Percentiles rank a stretch among this genome's conserved stretches.
phyloP scores from a whole-genome alignment of 2,888 invertebrate species.

The Gasteruption jaculator region DNA sequence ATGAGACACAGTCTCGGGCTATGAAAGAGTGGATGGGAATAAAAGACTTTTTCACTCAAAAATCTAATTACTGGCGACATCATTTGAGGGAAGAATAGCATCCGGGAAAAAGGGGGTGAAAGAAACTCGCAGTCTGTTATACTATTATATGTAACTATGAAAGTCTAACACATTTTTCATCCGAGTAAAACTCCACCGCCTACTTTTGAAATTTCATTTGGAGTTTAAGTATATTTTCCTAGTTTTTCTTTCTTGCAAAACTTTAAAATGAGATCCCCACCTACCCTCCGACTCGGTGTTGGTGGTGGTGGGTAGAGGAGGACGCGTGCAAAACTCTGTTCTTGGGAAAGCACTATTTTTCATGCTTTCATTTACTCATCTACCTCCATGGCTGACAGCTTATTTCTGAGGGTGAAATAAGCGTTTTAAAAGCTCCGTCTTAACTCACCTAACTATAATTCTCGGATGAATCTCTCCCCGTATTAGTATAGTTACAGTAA shows the following conservation, averaged over 20 bases:
- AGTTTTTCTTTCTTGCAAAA: conserved; percentile 42
- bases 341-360: conserved; percentile 25
- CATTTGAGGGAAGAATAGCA: no score
- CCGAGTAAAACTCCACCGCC: conserved; percentile 18
- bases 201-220: conserved; percentile 47
- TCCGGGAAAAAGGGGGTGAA: background rate
- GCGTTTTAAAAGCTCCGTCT: conserved; percentile 5
- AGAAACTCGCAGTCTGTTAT: background rate
- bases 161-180: conserved; percentile 27
- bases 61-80: no score
- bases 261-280: conserved; percentile 36
- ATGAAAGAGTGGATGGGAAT: no score
- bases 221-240: conserved; percentile 50
- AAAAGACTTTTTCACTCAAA: no score
- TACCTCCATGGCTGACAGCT: conserved; percentile 22
- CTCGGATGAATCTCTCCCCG: background rate
- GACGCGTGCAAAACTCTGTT: conserved; percentile 13
- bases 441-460: background rate
- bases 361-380: conserved; percentile 28
- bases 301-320: conserved; percentile 7
- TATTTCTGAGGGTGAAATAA: conserved; percentile 23
- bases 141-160: background rate
- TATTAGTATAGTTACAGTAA: no score
- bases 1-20: no score
- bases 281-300: conserved; percentile 7